Evolutionary conservation across 1,140 invertebrate genomes (phyloP).

Genomic region (Episyrphus balteatus): DNA sequence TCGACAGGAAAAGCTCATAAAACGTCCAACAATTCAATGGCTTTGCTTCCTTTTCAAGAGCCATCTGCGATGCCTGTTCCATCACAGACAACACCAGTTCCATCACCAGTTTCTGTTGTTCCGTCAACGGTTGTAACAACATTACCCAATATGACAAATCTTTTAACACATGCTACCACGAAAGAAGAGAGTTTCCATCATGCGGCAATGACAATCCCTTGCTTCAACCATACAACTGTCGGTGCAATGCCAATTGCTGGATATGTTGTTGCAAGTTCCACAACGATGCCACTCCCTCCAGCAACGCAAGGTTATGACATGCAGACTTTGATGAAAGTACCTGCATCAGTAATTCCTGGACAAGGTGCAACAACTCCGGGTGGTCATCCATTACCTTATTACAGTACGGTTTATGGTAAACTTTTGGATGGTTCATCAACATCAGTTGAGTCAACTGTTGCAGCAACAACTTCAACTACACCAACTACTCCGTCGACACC

Average conservation of each 20-base stretch:
- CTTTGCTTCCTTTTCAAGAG: constrained; percentile 17
- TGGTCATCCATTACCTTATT: constrained; percentile 15
- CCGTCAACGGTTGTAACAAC: too few species aligned
- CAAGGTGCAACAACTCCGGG: background rate
- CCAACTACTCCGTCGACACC: constrained; percentile 6
- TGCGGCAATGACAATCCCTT: too few species aligned
- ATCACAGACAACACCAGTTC: background rate
- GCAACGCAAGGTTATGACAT: too few species aligned
- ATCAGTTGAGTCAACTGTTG: background rate
- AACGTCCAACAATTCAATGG: constrained; percentile 4
- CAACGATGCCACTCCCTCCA: too few species aligned
- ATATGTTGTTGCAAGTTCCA: too few species aligned
- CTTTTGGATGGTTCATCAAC: constrained; percentile 7
- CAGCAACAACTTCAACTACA: background rate
- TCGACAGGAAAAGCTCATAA: constrained; percentile 19
- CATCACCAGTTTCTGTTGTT: background rate
- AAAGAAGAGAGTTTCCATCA: too few species aligned
- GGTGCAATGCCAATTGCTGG: too few species aligned
- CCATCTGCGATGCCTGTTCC: constrained; percentile 15
- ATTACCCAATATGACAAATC: too few species aligned
- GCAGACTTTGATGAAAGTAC: too few species aligned
- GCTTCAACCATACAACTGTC: too few species aligned
- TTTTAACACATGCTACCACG: too few species aligned
- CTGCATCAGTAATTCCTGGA: too few species aligned
- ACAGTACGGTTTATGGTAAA: constrained; percentile 34